Evolutionary conservation across 2,113 vertebrate species (phyloP).

Genomic region (Phyllopteryx taeniolatus): DNA sequence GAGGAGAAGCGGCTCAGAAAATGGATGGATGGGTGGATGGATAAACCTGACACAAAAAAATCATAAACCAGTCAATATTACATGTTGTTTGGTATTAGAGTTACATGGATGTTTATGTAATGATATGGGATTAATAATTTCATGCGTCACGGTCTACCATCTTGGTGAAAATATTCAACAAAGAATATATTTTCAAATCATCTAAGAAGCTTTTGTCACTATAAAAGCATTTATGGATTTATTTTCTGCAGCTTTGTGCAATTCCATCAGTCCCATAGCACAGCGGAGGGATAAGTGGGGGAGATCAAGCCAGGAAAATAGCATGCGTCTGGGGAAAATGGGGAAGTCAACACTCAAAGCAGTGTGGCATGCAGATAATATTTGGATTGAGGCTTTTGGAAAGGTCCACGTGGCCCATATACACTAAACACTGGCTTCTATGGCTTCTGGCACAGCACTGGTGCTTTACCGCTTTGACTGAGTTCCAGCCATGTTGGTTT

Average conservation of each 20-base stretch:
- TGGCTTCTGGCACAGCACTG: conserved; percentile 36
- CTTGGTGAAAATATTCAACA: background rate
- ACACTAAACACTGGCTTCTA: conserved; percentile 43
- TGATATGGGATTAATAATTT: background rate
- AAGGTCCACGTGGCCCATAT: conserved; percentile 54
- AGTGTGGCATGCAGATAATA: conserved; percentile 51
- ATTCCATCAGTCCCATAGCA: conserved; percentile 13
- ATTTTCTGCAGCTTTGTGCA: conserved; percentile 16
- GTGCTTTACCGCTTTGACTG: conserved; percentile 47
- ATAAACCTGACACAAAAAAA: too few relatives aligned
- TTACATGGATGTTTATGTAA: background rate
- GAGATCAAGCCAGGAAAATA: conserved; percentile 52
- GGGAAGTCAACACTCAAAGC: conserved; percentile 47
- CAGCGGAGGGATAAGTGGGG: conserved; percentile 40
- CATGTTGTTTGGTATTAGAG: background rate
- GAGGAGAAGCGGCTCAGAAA: too few relatives aligned
- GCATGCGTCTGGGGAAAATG: conserved; percentile 50
- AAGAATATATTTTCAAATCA: background rate
- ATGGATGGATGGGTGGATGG: too few relatives aligned
- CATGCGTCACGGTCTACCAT: background rate
- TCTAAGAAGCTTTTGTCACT: background rate
- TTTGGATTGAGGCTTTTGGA: conserved; percentile 58
- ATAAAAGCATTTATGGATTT: background rate
- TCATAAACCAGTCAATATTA: too few relatives aligned
- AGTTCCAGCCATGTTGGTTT: conserved; percentile 54